Conservation (phyloP, 2,113 vertebrate genomes). For the Eurystomus gularis region DNA sequence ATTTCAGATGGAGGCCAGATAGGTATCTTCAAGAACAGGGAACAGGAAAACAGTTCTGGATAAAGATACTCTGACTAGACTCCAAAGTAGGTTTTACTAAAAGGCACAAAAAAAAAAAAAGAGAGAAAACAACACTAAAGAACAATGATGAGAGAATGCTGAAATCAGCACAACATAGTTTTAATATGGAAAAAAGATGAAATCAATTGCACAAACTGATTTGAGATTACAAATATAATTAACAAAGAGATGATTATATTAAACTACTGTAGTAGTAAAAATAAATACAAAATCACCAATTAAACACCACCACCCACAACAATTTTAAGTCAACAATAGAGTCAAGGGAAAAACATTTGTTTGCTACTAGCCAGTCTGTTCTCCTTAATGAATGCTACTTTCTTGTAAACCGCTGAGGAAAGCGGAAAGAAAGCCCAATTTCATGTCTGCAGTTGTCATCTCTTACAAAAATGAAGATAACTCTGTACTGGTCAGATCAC, state of each 20-base stretch:
- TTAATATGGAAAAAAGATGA: background rate
- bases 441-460: background rate
- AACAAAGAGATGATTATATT: background rate
- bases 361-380: background rate
- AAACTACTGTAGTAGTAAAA: background rate
- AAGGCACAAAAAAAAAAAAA: background rate
- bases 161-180: background rate
- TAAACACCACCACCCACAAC: background rate
- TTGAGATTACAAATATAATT: background rate
- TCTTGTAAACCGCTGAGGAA: background rate
- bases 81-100: background rate
- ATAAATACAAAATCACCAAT: background rate
- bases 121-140: background rate
- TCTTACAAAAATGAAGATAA: background rate
- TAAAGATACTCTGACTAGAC: background rate
- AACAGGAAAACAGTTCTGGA: background rate
- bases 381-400: background rate
- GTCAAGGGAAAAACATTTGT: background rate
- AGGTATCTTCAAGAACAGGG: background rate
- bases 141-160: background rate
- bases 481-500: background rate
- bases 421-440: background rate
- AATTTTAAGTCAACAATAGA: background rate
- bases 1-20: background rate
- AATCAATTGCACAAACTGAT: background rate